phyloP scores from a whole-genome alignment of 2,888 invertebrate species.

The Rotaria socialis region DNA sequence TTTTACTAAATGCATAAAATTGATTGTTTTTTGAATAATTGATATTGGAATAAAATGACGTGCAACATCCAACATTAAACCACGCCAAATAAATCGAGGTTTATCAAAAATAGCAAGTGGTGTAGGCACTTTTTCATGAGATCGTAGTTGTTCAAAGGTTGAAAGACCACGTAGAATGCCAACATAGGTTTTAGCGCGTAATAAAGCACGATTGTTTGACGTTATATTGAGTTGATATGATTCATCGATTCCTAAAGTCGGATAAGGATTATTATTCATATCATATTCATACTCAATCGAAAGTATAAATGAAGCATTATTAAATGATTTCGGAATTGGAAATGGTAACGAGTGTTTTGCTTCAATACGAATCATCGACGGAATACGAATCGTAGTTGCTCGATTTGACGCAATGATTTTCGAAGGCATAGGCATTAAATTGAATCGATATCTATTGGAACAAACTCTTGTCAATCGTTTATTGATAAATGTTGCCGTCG shows the following conservation, averaged over 20 bases:
- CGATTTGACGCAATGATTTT: background rate
- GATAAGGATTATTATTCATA: background rate
- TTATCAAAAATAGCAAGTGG: background rate
- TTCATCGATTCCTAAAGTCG: background rate
- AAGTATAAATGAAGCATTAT: background rate
- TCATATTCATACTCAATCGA: background rate
- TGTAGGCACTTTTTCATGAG: background rate
- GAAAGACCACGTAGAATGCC: conserved; percentile 16
- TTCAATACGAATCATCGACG: background rate
- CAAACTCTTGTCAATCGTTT: background rate
- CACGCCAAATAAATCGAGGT: conserved; percentile 47
- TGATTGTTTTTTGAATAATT: background rate
- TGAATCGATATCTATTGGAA: background rate
- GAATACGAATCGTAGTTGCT: background rate
- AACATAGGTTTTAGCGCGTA: background rate
- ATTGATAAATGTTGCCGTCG: background rate
- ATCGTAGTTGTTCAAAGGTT: conserved; percentile 19
- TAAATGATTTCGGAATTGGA: background rate
- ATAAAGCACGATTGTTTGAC: background rate
- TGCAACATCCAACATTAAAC: conserved; percentile 20
- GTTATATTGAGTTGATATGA: conserved; percentile 2
- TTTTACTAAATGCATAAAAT: background rate
- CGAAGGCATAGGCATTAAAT: conserved; percentile 2
- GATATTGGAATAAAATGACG: conserved; percentile 18
- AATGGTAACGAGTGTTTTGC: background rate